These are phyloP conservation scores for Chionoecetes opilio DNA, from an alignment of 1,140 invertebrate genomes.

Conservation along the genomic window DNA sequence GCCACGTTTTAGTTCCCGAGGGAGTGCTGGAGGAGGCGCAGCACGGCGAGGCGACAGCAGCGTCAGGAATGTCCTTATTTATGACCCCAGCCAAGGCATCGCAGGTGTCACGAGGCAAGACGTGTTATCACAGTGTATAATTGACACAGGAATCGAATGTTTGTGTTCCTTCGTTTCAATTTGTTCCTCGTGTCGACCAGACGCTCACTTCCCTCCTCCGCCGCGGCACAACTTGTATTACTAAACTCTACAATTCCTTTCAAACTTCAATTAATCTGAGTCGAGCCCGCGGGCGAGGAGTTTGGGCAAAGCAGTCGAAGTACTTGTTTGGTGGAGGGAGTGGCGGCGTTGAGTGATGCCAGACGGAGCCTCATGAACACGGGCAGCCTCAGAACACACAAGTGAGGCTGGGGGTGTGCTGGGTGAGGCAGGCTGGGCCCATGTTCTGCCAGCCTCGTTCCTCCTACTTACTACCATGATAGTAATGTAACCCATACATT, in stretches of 20 bases:
- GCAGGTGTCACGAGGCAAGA: background rate
- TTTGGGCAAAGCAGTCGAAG: background rate
- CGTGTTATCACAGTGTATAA: background rate
- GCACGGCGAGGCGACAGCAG: background rate
- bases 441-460: background rate
- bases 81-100: background rate
- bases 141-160: background rate
- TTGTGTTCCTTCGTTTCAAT: background rate
- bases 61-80: background rate
- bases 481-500: background rate
- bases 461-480: background rate
- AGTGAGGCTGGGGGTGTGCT: background rate
- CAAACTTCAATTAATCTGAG: slow-evolving; percentile 30
- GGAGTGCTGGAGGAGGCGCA: background rate
- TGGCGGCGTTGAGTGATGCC: background rate
- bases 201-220: background rate
- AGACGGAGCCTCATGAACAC: slow-evolving; percentile 3
- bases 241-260: slow-evolving; percentile 17
- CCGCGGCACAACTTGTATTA: background rate
- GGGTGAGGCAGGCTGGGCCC: background rate
- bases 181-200: background rate
- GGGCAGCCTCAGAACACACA: background rate
- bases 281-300: background rate
- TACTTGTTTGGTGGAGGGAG: background rate
- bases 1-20: background rate